phyloP scores from a whole-genome alignment of 2,113 vertebrate genomes.

The Rhegmatorhina hoffmannsi region DNA sequence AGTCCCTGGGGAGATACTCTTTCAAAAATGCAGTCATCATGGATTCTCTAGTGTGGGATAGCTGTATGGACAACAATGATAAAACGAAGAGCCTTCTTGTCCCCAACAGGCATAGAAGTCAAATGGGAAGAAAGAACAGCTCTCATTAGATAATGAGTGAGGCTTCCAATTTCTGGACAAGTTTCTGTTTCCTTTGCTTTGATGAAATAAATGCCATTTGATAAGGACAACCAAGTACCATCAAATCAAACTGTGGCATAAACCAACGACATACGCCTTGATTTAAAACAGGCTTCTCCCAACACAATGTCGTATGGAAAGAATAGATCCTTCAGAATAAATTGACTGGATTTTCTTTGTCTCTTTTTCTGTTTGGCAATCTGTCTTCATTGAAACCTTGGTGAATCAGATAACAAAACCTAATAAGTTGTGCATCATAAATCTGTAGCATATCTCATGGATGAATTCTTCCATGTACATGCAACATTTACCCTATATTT shows the following conservation, averaged over 20 bases:
- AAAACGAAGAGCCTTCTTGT: slow-evolving; percentile 59
- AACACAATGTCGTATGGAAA: slow-evolving; percentile 13
- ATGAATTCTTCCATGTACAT: slow-evolving; percentile 63
- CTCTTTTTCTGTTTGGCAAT: slow-evolving; percentile 55
- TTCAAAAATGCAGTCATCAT: slow-evolving; percentile 65
- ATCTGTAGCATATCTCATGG: slow-evolving; percentile 64
- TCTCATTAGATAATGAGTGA: slow-evolving; percentile 60
- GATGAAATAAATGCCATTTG: slow-evolving; percentile 63
- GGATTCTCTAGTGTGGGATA: slow-evolving; percentile 61
- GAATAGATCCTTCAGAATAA: slow-evolving; percentile 55
- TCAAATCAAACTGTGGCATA: slow-evolving; percentile 58
- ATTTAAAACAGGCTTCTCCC: slow-evolving; percentile 45
- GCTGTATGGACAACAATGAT: slow-evolving; percentile 62
- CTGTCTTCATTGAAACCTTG: slow-evolving; percentile 60
- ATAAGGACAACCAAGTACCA: slow-evolving; percentile 29
- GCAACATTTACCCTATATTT: slow-evolving; percentile 59
- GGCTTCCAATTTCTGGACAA: slow-evolving; percentile 45
- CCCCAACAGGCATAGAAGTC: slow-evolving; percentile 65
- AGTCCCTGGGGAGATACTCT: slow-evolving; percentile 63
- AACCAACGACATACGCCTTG: background rate
- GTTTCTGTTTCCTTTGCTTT: slow-evolving; percentile 50
- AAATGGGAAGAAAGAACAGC: slow-evolving; percentile 49
- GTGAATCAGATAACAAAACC: slow-evolving; percentile 72
- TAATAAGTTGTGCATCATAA: slow-evolving; percentile 76
- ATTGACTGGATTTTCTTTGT: slow-evolving; percentile 52